phyloP scores from a whole-genome alignment of 92 coral and sea anemone species.

The Zoanthus solanderi region DNA sequence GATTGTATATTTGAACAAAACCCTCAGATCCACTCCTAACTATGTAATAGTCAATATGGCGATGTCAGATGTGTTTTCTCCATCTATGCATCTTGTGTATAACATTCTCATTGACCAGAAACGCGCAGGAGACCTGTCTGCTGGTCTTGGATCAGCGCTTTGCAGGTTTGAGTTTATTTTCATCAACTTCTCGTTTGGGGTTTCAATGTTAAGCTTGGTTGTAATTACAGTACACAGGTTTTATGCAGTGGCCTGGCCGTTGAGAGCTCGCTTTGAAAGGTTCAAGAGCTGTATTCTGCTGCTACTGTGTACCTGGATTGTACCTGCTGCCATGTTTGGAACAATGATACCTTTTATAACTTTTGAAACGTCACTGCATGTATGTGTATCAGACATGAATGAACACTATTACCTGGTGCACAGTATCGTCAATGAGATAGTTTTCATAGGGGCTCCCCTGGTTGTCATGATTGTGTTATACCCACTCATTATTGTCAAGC shows the following conservation, averaged over 20 bases:
- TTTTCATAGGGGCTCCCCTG: constrained; percentile 24
- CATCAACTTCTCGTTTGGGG: constrained; percentile 38
- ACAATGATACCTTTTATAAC: constrained; percentile 26
- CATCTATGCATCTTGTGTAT: constrained; percentile 7
- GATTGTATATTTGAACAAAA: constrained; percentile 35
- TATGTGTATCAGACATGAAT: constrained; percentile 26
- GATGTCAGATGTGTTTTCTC: constrained; percentile 24
- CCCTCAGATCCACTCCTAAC: constrained; percentile 37
- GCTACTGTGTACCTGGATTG: constrained; percentile 6
- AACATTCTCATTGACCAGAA: constrained; percentile 24
- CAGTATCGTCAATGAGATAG: constrained; percentile 16
- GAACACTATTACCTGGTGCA: constrained; percentile 8
- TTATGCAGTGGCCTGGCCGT: constrained; percentile 33
- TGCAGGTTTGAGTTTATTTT: constrained; percentile 36
- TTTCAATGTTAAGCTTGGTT: constrained; percentile 38
- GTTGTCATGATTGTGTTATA: constrained; percentile 15
- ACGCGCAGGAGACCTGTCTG: constrained; percentile 18
- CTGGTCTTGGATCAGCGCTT: constrained; percentile 18
- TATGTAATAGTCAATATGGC: constrained; percentile 44
- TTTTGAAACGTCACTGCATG: constrained; percentile 9
- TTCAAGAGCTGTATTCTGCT: background rate
- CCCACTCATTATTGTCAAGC: constrained; percentile 21
- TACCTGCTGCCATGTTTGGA: constrained; percentile 14
- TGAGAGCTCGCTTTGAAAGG: constrained; percentile 27
- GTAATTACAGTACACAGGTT: constrained; percentile 30